A percentile compares a stretch with the other conserved stretches of the same genome.
Conservation (phyloP, 2,113 vertebrate genomes). For the Ceratotherium simum region DNA sequence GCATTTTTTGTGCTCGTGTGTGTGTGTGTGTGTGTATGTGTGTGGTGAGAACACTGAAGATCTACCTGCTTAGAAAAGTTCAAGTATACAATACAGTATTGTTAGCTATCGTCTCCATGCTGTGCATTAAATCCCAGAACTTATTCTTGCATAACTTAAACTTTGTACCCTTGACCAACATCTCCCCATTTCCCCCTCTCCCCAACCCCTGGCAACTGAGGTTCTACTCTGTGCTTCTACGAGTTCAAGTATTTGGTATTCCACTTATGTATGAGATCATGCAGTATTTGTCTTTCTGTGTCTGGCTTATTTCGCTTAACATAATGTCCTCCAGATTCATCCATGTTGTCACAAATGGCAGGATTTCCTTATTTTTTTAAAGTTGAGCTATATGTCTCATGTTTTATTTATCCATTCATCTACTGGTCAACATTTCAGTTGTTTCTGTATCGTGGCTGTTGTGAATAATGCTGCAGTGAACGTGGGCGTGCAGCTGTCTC, state of each 20-base stretch:
- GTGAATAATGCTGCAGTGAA: background rate
- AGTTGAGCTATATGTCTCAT: background rate
- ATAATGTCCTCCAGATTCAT: too few species aligned
- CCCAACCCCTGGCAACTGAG: background rate
- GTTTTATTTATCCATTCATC: background rate
- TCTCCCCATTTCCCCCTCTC: background rate
- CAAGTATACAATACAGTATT: background rate
- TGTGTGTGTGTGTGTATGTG: background rate
- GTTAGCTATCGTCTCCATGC: background rate
- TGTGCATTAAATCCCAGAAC: background rate
- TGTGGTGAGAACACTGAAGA: background rate
- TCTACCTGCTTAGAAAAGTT: too few species aligned
- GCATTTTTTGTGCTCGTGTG: background rate
- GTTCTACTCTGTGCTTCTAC: rapidly evolving
- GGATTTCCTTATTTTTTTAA: background rate
- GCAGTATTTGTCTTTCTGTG: background rate
- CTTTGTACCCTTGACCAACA: rapidly evolving
- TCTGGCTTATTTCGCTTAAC: background rate
- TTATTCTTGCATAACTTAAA: background rate
- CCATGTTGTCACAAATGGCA: background rate
- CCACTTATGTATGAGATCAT: rapidly evolving
- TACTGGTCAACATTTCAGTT: too few species aligned
- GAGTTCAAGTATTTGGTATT: rapidly evolving
- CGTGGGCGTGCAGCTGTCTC: background rate
- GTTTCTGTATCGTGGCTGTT: background rate